Conservation (phyloP, 2,113 vertebrate species). For the Ophthalmolycus amberensis region DNA sequence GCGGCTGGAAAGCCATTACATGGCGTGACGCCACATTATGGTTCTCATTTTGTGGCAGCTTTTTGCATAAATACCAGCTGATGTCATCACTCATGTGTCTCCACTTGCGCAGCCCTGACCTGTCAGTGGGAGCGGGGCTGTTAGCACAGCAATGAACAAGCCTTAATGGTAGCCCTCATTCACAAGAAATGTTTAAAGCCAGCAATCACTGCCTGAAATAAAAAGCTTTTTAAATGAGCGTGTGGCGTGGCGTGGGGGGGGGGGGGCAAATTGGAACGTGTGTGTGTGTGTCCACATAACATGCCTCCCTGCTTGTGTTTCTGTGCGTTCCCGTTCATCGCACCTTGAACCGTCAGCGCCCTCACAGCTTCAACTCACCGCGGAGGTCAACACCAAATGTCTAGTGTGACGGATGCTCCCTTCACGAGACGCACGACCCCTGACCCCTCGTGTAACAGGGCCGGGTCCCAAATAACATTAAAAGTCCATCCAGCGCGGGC, state of each 20-base stretch:
- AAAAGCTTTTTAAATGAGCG: constrained; percentile 50
- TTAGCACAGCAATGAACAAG: constrained; percentile 56
- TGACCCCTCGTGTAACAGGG: constrained; percentile 69
- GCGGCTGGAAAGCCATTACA: constrained; percentile 36
- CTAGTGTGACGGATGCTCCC: constrained; percentile 78
- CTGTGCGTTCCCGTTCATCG: constrained; percentile 27
- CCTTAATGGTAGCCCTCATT: constrained; percentile 49
- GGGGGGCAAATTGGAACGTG: background rate
- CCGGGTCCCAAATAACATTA: constrained; percentile 60
- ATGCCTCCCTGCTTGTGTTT: constrained; percentile 21
- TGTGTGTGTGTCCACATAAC: constrained; percentile 4
- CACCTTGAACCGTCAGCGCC: constrained; percentile 58
- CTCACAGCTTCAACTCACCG: constrained; percentile 37
- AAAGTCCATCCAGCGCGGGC: constrained; percentile 55
- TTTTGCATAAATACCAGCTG: constrained; percentile 58
- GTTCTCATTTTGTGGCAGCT: constrained; percentile 50
- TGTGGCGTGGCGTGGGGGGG: background rate
- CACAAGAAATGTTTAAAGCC: constrained; percentile 46
- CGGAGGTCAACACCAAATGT: constrained; percentile 71
- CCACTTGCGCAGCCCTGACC: constrained; percentile 56
- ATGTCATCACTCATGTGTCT: constrained; percentile 59
- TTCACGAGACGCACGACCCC: constrained; percentile 55
- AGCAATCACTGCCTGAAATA: constrained; percentile 38
- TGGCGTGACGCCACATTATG: constrained; percentile 46
- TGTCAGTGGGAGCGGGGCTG: constrained; percentile 48